phyloP scores from a whole-genome alignment of 2,888 invertebrate genomes.

The Cylloceria caligata region DNA sequence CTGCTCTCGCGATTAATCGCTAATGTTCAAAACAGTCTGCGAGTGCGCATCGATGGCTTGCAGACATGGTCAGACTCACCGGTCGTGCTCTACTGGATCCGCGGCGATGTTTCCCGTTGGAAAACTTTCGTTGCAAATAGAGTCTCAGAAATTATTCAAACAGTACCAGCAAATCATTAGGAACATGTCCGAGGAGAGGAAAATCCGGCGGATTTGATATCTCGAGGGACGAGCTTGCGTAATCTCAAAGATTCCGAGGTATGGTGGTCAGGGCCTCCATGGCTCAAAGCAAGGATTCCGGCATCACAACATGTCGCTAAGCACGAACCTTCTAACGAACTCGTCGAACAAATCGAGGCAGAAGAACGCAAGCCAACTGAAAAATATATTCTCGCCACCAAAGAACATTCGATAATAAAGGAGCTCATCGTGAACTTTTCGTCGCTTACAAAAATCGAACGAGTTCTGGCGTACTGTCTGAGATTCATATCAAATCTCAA shows the following conservation, averaged over 20 bases:
- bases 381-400: constrained; percentile 70
- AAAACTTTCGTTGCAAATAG: constrained; percentile 69
- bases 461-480: constrained; percentile 46
- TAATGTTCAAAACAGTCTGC: not conserved
- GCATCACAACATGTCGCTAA: too few species aligned
- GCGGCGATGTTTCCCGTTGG: constrained; percentile 57
- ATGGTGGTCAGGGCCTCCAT: too few species aligned
- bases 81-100: constrained; percentile 67
- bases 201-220: too few species aligned
- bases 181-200: constrained; percentile 65
- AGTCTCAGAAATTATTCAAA: constrained; percentile 62
- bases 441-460: constrained; percentile 26
- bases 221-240: constrained; percentile 71
- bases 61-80: constrained; percentile 67
- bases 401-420: constrained; percentile 6
- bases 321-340: too few species aligned
- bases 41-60: constrained; percentile 27
- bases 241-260: constrained; percentile 66
- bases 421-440: too few species aligned
- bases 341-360: too few species aligned
- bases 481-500: constrained; percentile 46
- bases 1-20: constrained; percentile 53
- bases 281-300: too few species aligned
- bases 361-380: too few species aligned
- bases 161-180: constrained; percentile 64